Evolutionary conservation across 2,113 vertebrate species (phyloP).

Genomic region (Scomber japonicus): DNA sequence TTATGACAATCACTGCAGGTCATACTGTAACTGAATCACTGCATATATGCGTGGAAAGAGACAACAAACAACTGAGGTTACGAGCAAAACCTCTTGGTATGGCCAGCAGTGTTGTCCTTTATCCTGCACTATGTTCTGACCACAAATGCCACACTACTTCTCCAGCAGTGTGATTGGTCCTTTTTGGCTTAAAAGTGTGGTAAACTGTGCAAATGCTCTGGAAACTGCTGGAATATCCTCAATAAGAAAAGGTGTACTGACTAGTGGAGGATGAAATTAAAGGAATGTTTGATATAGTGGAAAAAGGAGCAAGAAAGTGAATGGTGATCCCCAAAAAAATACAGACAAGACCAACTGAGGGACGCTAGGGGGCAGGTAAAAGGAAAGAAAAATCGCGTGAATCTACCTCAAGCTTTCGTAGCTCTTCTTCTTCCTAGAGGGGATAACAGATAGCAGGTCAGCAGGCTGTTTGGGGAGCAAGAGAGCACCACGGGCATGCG

Average conservation of each 20-base stretch:
- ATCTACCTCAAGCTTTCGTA: slow-evolving; percentile 86
- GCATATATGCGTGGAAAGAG: not conserved
- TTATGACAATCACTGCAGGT: slow-evolving; percentile 10
- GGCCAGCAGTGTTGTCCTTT: not conserved
- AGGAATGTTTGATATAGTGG: slow-evolving; percentile 34
- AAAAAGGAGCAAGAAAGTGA: slow-evolving; percentile 28
- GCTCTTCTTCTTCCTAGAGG: slow-evolving; percentile 87
- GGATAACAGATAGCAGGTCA: slow-evolving; percentile 74
- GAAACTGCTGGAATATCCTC: not conserved
- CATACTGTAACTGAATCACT: slow-evolving; percentile 6
- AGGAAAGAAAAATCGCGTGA: slow-evolving; percentile 14
- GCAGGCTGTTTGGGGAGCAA: slow-evolving; percentile 61
- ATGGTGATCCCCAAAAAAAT: not conserved
- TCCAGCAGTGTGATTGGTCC: not conserved
- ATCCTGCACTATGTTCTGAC: slow-evolving; percentile 4
- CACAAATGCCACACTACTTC: not conserved
- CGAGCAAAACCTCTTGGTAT: slow-evolving; percentile 20
- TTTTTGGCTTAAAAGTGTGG: not conserved
- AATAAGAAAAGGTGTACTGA: not conserved
- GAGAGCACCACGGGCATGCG: slow-evolving; percentile 64
- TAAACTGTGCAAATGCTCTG: slow-evolving; percentile 4
- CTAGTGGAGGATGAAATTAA: slow-evolving; percentile 6
- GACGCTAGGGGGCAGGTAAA: slow-evolving; percentile 2
- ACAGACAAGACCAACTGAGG: slow-evolving; percentile 16
- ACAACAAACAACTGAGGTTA: slow-evolving; percentile 6